phyloP scores from a whole-genome alignment of 1,140 invertebrate genomes.

The Drosophila tsacasi region DNA sequence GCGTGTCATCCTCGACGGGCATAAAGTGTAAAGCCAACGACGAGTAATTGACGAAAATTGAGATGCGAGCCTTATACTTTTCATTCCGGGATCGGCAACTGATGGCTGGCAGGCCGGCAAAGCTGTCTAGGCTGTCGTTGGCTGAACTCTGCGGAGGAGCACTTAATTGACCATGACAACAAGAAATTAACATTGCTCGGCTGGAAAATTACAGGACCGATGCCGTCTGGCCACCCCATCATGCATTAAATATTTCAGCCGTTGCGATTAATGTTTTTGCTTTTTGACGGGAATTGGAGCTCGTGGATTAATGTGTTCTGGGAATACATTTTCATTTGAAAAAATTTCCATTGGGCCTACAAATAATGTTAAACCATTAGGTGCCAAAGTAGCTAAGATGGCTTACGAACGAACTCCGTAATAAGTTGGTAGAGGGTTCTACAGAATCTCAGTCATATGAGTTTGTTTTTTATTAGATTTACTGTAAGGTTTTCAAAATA shows the following conservation, averaged over 20 bases:
- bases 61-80: constrained; percentile 69
- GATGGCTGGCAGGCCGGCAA: constrained; percentile 20
- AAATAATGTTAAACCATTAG: background rate
- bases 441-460: background rate
- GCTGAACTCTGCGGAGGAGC: constrained; percentile 44
- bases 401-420: background rate
- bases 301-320: constrained; percentile 24
- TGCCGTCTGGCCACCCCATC: background rate
- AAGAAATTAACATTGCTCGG: constrained; percentile 78
- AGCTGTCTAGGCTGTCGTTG: constrained; percentile 32
- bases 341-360: background rate
- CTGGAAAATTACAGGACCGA: constrained; percentile 60
- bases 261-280: constrained; percentile 31
- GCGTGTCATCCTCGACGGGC: constrained; percentile 49
- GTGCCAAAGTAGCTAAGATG: background rate
- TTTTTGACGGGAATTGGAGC: constrained; percentile 49
- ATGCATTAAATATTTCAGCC: constrained; percentile 62
- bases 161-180: constrained; percentile 81
- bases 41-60: constrained; percentile 78
- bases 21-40: constrained; percentile 62
- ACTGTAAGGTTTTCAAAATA: background rate
- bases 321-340: constrained; percentile 9
- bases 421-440: background rate
- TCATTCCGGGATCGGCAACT: constrained; percentile 25
- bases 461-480: background rate